Evolutionary conservation across 1,140 invertebrate species (phyloP).

Genomic region (Centruroides sculpturatus): DNA sequence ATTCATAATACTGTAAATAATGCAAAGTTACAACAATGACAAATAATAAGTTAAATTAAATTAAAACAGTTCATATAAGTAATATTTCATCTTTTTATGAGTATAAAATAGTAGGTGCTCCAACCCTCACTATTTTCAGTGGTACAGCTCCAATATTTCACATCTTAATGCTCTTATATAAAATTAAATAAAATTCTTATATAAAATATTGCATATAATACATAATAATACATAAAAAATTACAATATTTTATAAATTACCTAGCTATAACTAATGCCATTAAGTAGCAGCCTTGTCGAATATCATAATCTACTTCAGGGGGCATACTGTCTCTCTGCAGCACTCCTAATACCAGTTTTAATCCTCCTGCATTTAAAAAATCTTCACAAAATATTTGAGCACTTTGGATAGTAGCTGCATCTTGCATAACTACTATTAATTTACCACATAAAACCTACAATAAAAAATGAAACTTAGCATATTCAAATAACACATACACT

Average conservation of each 20-base stretch:
- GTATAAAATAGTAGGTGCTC: too few relatives aligned
- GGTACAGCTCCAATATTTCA: too few relatives aligned
- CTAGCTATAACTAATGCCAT: constrained; percentile 35
- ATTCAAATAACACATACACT: background rate
- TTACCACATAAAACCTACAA: constrained; percentile 35
- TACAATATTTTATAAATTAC: constrained; percentile 15
- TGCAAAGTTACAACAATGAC: too few relatives aligned
- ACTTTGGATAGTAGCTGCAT: constrained; percentile 25
- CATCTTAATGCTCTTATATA: too few relatives aligned
- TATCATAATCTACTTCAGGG: constrained; percentile 34
- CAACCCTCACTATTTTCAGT: too few relatives aligned
- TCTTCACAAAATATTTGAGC: constrained; percentile 33
- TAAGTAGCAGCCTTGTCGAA: constrained; percentile 35
- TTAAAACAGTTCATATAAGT: too few relatives aligned
- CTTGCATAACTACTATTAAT: constrained; percentile 33
- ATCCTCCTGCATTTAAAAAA: constrained; percentile 33
- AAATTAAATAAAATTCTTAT: too few relatives aligned
- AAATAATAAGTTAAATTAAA: too few relatives aligned
- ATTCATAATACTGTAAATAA: too few relatives aligned
- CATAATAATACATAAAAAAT: background rate
- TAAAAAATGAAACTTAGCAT: constrained; percentile 2
- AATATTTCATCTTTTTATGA: too few relatives aligned
- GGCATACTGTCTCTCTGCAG: constrained; percentile 34
- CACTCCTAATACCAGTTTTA: constrained; percentile 32
- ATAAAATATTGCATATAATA: background rate